Base-by-base conservation (phyloP, 2,113 vertebrate genomes). In the Nansenia antarctica region DNA sequence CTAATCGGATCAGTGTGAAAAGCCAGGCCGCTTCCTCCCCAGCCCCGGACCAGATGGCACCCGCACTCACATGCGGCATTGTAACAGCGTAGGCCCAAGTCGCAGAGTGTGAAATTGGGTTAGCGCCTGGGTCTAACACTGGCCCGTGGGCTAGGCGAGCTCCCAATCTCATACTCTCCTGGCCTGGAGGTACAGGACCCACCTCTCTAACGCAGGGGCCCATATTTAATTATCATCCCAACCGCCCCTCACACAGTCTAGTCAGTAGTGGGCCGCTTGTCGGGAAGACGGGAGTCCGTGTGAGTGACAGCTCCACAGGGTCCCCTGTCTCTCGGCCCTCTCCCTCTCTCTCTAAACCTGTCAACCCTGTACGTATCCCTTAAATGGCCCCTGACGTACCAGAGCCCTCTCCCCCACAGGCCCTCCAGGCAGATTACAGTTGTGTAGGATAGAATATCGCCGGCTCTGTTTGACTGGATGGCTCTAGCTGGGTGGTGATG, bases 101-200 rank as follows among this genome's bases (percentile, higher is more conserved):
- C 87, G 79, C 81, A 83, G 73, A 90, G 85, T 93, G 91, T 93
- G 91, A 93, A 93, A 93, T 93, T 92, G 83, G 87, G 90, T 93
- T 93, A 93, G 87, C 82, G 84, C 89, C 85, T 86, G 75, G 72
- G 77, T 88, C 86, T 86, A 88, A 89, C 81, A 67, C 37, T 69
- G 78, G 85, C 86, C 42, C 87, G 68, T 77, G 77, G 85, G 91
- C 88, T 74, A 89, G 80, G 71, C 66, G 76, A 79, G 83, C 86
- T 85, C 79, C 68, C 65, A 81, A 85, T 84, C 75, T 82, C 74
- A 76, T 82, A 84, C 77, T 82, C 49, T 66, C 67, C 49, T 84
- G 79, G 82, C 87, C 90, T 87, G 52, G 73, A 87, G 89, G 88
- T 86, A 78, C 80, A 86, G 78, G 83, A 81, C 70, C 86, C 82